Base-by-base conservation (phyloP, 1,140 invertebrate genomes). In the Sinonovacula constricta region DNA sequence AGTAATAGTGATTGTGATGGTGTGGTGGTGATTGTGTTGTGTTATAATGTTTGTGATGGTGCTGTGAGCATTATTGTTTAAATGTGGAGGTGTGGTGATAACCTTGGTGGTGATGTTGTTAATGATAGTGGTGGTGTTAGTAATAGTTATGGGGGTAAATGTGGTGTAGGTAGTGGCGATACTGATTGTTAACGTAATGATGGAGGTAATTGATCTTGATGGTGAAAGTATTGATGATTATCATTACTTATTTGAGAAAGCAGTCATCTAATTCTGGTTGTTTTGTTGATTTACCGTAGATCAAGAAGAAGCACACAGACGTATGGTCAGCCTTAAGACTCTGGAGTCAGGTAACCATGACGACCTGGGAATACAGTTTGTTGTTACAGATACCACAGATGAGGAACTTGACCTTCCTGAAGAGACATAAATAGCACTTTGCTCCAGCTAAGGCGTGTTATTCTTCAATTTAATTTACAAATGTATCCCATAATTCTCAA, bases 291-390 rank as follows among this genome's bases (percentile, higher is more conserved):
- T 60, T 22, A 45, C 33, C 49, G 26, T 63, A 76, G 72, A 76
- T 49, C 72, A 76, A 67, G 72, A 76, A 31, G 72, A 76, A 31
- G 72, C 72, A 10, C 72, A 76, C 28, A 66, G 56, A 22, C 63
- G 72, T n/a, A 36, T 76, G 63, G 15, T 12, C 24, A 67, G 18
- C 34, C 3, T 76, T 31, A 34, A 26, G 26, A 39, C 24, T 33
- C 7, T 62, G 14, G 70, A 70, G 28, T 31, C 49, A 31, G 54
- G 36, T 31, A 53, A 34, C 14, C 22, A 5, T 30, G 59, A 74
- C 31, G 71, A 74, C 49, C 0, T 33, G 53, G 71, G 71, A 45
- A 74, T 74, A 7, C 59, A 74, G 71, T 74, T 74, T 65, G 60
- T 65, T 12, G 62, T 74, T n/a, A 63, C 57, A 54, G 71, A 74